phyloP scores from a whole-genome alignment of 2,797 vertebrate species.

The Myoxocephalus aenaeus region DNA sequence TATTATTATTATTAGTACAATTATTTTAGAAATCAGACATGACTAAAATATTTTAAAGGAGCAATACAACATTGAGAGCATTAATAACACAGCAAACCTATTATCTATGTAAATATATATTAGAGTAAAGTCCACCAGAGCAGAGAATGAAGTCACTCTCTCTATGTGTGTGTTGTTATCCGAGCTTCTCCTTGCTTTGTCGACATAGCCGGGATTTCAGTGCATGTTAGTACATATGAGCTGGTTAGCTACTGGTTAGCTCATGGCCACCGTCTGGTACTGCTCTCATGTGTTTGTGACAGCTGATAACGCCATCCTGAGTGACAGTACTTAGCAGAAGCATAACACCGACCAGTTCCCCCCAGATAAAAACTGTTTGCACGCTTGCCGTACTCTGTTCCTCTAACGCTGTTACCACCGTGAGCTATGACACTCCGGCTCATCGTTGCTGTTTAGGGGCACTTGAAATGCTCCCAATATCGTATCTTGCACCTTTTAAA shows the following conservation, averaged over 20 bases:
- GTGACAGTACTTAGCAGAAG: not conserved
- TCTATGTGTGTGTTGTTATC: too few relatives aligned
- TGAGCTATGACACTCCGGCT: not conserved
- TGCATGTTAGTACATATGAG: not conserved
- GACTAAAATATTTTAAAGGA: too few relatives aligned
- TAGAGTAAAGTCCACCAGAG: too few relatives aligned
- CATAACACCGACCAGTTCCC: not conserved
- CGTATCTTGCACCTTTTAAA: not conserved
- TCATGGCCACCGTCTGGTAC: not conserved
- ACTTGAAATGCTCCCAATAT: not conserved
- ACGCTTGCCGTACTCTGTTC: not conserved
- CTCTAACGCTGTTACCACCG: not conserved
- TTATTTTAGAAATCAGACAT: too few relatives aligned
- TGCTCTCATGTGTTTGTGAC: not conserved
- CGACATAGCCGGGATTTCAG: not conserved
- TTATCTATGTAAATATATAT: too few relatives aligned
- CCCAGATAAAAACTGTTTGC: not conserved
- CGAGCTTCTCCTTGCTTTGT: too few relatives aligned
- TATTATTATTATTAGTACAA: too few relatives aligned
- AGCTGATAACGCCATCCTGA: not conserved
- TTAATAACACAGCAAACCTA: too few relatives aligned
- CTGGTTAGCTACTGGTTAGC: not conserved
- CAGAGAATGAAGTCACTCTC: too few relatives aligned
- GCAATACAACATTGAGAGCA: too few relatives aligned
- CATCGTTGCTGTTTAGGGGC: not conserved